Evolutionary conservation across 2,113 vertebrate genomes (phyloP), one percentile per base, ranked within the genome.

Genomic region (Chauna torquata): DNA sequence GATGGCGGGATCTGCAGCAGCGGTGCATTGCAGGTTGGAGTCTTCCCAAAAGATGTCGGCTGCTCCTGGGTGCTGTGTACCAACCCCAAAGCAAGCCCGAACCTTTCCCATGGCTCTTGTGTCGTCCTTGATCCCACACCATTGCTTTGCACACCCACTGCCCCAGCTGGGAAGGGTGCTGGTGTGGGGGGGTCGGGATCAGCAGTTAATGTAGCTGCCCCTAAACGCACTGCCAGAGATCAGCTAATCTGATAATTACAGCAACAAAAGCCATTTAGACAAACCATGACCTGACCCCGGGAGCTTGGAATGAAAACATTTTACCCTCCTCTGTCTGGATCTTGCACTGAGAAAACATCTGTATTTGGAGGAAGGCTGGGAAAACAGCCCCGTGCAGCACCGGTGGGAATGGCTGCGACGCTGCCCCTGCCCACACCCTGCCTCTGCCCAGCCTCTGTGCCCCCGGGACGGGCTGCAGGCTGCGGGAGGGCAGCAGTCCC

Each of bases 201-300:
- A 14, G 1, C n/a, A 57, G 83, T 86, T 94, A 96, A 94, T 96
- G 97, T 95, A 88, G 92, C 92, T 94, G 94, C 84, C 88, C 82
- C 90, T 90, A 96, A 97, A 97, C 66, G 25, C 88, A 65, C 94
- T 27, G 23, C 94, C 79, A 94, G 96, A 97, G 97, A 97, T 97
- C 96, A 94, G 83, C 84, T 97, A 97, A 98, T 98, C 97, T 97
- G 96, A 98, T 98, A 97, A 97, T 98, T 97, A 97, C 96, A 97
- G 92, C 96, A 96, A 98, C 95, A 97, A 98, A 97, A 97, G 94
- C 95, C 96, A 96, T 97, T 98, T 97, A 97, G 97, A 97, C 96
- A 97, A 97, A 96, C 96, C 96, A 94, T 98, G 97, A 97, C 97
- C 97, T 97, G 97, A 97, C 97, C 97, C 85, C 22, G 4, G 2